These are phyloP conservation scores for Heteromurus nitidus DNA, from an alignment of 2,888 invertebrate species.

Conservation along the genomic window DNA sequence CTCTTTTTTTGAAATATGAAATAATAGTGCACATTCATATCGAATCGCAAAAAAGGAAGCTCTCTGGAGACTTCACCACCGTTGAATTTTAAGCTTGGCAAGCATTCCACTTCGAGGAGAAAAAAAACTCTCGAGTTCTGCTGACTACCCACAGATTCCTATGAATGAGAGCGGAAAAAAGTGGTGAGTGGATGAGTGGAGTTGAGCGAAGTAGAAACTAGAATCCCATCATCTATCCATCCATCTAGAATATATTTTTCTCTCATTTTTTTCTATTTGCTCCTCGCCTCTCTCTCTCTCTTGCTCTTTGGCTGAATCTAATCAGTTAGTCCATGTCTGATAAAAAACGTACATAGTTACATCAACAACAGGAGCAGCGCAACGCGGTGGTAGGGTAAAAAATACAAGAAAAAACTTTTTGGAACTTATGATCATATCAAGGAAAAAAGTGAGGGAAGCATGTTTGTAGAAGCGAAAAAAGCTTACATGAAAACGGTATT, in stretches of 20 bases:
- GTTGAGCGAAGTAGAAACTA: not conserved
- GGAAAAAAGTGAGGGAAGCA: constrained; percentile 4
- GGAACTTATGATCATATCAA: constrained; percentile 53
- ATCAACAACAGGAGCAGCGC: constrained; percentile 8
- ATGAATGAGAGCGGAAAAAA: not conserved
- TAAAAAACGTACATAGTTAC: constrained; percentile 46
- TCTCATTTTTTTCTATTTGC: constrained; percentile 34
- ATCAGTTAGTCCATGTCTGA: constrained; percentile 55
- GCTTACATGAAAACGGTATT: constrained; percentile 19
- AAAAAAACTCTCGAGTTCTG: not conserved
- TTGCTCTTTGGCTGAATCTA: constrained; percentile 44
- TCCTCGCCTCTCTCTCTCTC: constrained; percentile 23
- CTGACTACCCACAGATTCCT: constrained; percentile 9
- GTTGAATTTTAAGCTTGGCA: constrained; percentile 55
- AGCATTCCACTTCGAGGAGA: constrained; percentile 31
- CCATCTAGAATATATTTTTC: not conserved
- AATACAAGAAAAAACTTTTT: constrained; percentile 54
- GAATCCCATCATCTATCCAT: constrained; percentile 13
- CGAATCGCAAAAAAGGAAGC: constrained; percentile 39
- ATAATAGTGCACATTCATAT: constrained; percentile 28
- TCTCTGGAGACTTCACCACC: constrained; percentile 49
- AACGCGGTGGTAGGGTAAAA: not conserved
- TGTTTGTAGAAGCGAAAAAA: too few species aligned
- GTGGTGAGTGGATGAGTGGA: too few species aligned
- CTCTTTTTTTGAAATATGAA: constrained; percentile 38